Percentiles rank a stretch among this genome's conserved stretches.
Evolutionary conservation across 2,797 vertebrate genomes (phyloP).

Genomic region (Lagodon rhomboides): DNA sequence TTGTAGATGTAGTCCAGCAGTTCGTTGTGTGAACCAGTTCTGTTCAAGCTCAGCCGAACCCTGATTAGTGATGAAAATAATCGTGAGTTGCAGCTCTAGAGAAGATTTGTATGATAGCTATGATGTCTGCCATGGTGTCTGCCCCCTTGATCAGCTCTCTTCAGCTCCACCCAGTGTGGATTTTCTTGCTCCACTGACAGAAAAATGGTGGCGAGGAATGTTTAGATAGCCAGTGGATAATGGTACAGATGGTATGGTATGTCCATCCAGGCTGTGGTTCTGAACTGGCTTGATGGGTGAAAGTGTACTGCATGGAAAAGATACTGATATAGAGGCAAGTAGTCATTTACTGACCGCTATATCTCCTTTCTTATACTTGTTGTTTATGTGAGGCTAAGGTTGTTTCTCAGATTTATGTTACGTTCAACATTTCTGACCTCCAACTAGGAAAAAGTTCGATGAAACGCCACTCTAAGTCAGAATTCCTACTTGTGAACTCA

Average conservation of each 20-base stretch:
- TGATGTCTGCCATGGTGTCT: background rate
- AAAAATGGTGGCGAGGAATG: background rate
- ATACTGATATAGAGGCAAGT: background rate
- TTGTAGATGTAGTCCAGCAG: background rate
- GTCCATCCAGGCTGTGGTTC: background rate
- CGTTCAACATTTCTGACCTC: too few species aligned
- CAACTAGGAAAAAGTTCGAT: too few species aligned
- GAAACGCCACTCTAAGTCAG: too few species aligned
- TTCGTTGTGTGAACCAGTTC: background rate
- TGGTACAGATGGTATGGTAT: too few species aligned
- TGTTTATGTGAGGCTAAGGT: background rate
- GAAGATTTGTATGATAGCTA: background rate
- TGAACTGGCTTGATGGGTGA: too few species aligned
- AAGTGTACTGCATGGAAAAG: background rate
- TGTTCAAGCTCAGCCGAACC: background rate
- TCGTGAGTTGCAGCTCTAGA: background rate
- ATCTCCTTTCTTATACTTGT: background rate
- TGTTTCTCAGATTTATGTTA: background rate
- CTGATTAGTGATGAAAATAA: background rate
- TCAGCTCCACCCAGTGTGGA: background rate
- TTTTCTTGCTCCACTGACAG: background rate
- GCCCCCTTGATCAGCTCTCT: background rate
- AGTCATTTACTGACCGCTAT: slow-evolving; percentile 17
- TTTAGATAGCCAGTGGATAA: background rate
- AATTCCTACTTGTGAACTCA: too few species aligned